These are phyloP conservation scores for Trachemys scripta DNA, from an alignment of 2,113 vertebrate species.

Conservation along the genomic window DNA sequence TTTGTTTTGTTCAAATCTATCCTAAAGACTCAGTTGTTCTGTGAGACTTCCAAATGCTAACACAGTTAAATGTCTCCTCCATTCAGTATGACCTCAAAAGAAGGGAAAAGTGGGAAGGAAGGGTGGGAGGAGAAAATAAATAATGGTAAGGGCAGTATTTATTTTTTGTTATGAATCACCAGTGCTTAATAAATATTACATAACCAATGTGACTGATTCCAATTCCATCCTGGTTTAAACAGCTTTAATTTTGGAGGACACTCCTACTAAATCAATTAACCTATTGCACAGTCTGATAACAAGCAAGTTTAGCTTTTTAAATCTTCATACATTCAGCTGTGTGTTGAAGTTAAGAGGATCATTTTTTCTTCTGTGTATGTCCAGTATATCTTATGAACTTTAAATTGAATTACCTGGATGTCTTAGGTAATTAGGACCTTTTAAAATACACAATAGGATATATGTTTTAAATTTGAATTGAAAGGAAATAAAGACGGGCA, in stretches of 20 bases:
- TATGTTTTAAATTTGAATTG: not conserved
- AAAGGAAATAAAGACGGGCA: not conserved
- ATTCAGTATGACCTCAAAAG: not conserved
- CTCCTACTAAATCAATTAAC: not conserved
- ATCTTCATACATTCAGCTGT: not conserved
- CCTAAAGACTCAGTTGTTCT: not conserved
- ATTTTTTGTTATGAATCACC: not conserved
- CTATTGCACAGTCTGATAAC: not conserved
- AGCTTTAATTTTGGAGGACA: not conserved
- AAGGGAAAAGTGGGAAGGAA: not conserved
- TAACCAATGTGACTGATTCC: not conserved
- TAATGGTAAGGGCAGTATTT: not conserved
- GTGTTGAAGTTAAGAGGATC: fast-evolving
- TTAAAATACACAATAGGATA: not conserved
- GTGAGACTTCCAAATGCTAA: not conserved
- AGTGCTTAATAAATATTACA: too few relatives aligned
- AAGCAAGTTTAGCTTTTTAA: not conserved
- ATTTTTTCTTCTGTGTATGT: not conserved
- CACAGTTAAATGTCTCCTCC: not conserved
- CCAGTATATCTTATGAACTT: not conserved
- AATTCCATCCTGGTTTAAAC: not conserved
- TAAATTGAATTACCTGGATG: not conserved
- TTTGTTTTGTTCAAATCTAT: not conserved
- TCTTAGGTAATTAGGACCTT: not conserved
- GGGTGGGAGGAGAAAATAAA: not conserved